Base-by-base conservation (phyloP, 1,140 invertebrate genomes). In the Schmidtea mediterranea region DNA sequence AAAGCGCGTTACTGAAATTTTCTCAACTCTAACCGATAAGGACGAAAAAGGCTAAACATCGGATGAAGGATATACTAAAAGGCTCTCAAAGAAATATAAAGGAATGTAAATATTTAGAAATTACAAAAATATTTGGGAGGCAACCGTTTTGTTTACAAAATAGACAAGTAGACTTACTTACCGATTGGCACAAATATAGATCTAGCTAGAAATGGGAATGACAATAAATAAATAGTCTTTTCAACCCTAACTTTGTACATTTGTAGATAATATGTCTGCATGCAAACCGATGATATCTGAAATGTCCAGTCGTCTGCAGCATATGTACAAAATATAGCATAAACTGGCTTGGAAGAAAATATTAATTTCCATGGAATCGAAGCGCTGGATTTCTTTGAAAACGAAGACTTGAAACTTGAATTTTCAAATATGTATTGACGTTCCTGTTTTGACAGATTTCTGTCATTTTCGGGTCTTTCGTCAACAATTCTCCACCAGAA, bases 231-330 rank as follows among this genome's bases (percentile, higher is more conserved):
- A 15, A 48, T 24, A 3, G 46, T 48, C 6, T 32, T 16, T 16
- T 40, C 38, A 3, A 40, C 46, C 9, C 23, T 37, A 18, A 23
- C 23, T 18, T 37, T 15, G 24, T 21, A 48, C 13, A 48, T 48
- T 22, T 48, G 46, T 18, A 13, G 9, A 37, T 48, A 48, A 15
- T 48, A 48, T 6, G 24, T 32, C 24, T 48, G 46, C 46, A 48
- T 48, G 15, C 46, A 48, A 37, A 48, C 36, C 24, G 46, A 48
- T 8, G 36, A 38, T 18, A 48, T 48, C 46, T 48, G 46, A 40
- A 48, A 48, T 2, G 46, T 48, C 46, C 46, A 48, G 15, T 48
- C 46, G 15, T 48, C 46, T 18, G 46, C 46, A 2, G 46, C 46
- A 24, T 48, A 48, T 2, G 46, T 48, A 19, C 15, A n/a, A 24